Evolutionary conservation across 2,113 vertebrate species (phyloP), one percentile per base, ranked within the genome.

Genomic region (Cromileptes altivelis): DNA sequence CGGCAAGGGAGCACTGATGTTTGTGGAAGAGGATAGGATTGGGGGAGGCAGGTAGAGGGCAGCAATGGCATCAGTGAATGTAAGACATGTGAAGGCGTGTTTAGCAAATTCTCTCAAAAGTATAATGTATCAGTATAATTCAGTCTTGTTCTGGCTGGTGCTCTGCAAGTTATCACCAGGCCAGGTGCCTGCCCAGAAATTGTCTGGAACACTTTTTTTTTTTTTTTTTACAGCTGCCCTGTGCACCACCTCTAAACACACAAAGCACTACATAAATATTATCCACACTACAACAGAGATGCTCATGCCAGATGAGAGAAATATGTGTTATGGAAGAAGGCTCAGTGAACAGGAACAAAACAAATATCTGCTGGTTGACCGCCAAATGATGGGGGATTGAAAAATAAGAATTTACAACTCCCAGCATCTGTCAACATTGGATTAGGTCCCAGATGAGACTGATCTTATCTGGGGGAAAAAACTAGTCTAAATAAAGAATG

Each of bases 41-140:
- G 12, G 8, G 42, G 33, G 27, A 12, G 49, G n/a, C 25, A 85
- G 68, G 71, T 63, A 10, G 47, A 55, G 45, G 55, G 58, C 42
- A 0, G n/a, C 64, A 75, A 75, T 67, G 73, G 62, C 62, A 37
- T 60, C 57, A 56, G 40, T 27, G 57, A 45, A 49, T 3, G 18
- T 25, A 19, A 47, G 57, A 8, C 11, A n/a, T 69, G 57, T 1
- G 17, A 68, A 1, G 69, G 45, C 74, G 78, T 76, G 47, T 72
- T 85, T 56, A 75, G 67, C 0, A 75, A 18, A 72, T 79, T 62
- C 77, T 72, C 60, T 83, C 89, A 25, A 80, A 75, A 88, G 30
- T 58, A n/a, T 21, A 53, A 57, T 8, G 55, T 50, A 37, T 37
- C 33, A 37, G 33, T 37, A 37, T 45, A 8, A 49, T 57, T 70